These are phyloP conservation scores for Syrrhaptes paradoxus DNA, from an alignment of 2,113 vertebrate genomes.

Conservation along the genomic window DNA sequence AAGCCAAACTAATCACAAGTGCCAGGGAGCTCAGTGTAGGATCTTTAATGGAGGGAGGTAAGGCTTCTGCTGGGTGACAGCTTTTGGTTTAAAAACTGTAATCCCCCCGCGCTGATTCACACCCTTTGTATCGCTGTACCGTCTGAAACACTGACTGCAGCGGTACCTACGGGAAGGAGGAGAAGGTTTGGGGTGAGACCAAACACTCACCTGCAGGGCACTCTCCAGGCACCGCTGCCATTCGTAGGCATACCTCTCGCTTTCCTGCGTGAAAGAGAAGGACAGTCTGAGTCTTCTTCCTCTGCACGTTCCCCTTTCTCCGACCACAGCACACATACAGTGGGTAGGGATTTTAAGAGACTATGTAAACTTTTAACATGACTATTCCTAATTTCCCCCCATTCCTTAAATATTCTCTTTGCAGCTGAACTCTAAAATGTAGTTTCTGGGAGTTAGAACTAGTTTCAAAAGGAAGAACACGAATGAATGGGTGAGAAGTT, in stretches of 20 bases:
- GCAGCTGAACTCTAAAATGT: not conserved
- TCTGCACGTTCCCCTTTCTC: not conserved
- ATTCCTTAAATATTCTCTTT: not conserved
- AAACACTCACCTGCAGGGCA: slow-evolving; percentile 86
- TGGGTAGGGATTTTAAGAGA: not conserved
- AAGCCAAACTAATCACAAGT: not conserved
- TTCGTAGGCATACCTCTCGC: slow-evolving; percentile 94
- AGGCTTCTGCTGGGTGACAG: not conserved
- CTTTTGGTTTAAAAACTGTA: not conserved
- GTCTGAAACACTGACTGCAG: no score
- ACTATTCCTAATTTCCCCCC: not conserved
- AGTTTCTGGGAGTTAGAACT: not conserved
- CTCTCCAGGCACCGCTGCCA: slow-evolving; percentile 96
- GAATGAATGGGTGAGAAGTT: not conserved
- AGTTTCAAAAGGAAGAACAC: not conserved
- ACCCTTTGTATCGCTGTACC: not conserved
- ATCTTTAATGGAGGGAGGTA: not conserved
- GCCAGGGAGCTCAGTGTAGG: not conserved
- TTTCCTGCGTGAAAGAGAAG: slow-evolving; percentile 82
- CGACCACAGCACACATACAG: not conserved
- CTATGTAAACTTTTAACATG: not conserved
- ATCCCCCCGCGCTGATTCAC: not conserved
- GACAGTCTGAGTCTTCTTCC: not conserved
- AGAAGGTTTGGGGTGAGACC: not conserved
- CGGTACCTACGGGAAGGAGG: not conserved